phyloP scores from a whole-genome alignment of 2,797 vertebrate genomes.

The Heterohyrax brucei region DNA sequence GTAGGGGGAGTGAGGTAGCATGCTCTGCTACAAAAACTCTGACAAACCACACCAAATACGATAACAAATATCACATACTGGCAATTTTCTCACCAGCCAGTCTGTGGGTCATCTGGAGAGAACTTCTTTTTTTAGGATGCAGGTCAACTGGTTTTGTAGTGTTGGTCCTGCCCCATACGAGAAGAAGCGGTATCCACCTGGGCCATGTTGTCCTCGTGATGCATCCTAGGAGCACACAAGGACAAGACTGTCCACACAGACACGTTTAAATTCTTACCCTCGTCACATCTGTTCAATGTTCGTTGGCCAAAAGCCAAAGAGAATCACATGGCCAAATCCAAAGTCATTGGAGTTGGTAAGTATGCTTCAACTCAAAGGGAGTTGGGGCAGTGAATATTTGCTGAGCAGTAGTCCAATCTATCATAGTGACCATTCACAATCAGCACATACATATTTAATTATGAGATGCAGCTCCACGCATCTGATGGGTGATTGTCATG shows the following conservation, averaged over 20 bases:
- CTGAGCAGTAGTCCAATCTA: background rate
- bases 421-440: background rate
- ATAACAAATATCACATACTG: background rate
- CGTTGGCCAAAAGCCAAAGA: background rate
- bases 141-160: background rate
- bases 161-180: background rate
- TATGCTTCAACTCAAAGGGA: background rate
- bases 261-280: background rate
- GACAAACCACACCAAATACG: background rate
- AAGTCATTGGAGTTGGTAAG: background rate
- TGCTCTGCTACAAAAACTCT: background rate
- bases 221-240: background rate
- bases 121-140: background rate
- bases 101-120: background rate
- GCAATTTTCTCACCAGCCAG: background rate
- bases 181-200: background rate
- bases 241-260: background rate
- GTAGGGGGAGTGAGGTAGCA: background rate
- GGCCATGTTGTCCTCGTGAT: background rate
- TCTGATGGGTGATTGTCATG: background rate
- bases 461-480: background rate
- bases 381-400: background rate
- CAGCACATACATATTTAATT: background rate
- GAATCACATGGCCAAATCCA: background rate
- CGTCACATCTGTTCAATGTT: background rate